phyloP scores from a whole-genome alignment of 2,888 invertebrate genomes.

The Chymomyza procnemis region DNA sequence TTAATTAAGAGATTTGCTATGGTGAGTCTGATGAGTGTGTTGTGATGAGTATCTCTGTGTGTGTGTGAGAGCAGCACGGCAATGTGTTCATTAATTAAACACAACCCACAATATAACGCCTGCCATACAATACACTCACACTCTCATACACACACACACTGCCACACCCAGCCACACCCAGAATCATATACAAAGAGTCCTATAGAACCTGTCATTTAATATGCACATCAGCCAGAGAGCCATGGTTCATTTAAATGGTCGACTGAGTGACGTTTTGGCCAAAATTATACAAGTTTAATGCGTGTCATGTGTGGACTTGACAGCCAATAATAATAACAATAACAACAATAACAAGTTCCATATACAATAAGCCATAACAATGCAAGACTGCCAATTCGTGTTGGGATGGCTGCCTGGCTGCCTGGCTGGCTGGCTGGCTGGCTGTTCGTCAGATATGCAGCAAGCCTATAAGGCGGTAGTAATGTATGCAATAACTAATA shows the following conservation, averaged over 20 bases:
- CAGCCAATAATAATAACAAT: slow-evolving; percentile 16
- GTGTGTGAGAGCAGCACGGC: slow-evolving; percentile 2
- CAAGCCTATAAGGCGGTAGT: background rate
- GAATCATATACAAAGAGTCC: background rate
- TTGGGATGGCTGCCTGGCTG: too few relatives aligned
- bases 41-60: background rate
- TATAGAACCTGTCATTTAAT: background rate
- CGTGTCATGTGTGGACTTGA: slow-evolving; percentile 7
- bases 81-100: slow-evolving; percentile 52
- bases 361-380: background rate
- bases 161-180: background rate
- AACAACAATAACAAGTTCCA: background rate
- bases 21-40: background rate
- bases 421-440: too few relatives aligned
- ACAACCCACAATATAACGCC: slow-evolving; percentile 5
- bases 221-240: slow-evolving; percentile 14
- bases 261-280: background rate
- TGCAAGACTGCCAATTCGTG: background rate
- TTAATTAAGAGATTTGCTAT: slow-evolving; percentile 60
- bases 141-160: background rate
- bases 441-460: background rate
- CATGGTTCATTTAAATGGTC: slow-evolving; percentile 32
- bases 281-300: slow-evolving; percentile 19
- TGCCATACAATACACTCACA: background rate
- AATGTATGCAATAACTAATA: slow-evolving; percentile 6